Evolutionary conservation across 2,113 vertebrate species (phyloP).

Genomic region (Chaetops frenatus): DNA sequence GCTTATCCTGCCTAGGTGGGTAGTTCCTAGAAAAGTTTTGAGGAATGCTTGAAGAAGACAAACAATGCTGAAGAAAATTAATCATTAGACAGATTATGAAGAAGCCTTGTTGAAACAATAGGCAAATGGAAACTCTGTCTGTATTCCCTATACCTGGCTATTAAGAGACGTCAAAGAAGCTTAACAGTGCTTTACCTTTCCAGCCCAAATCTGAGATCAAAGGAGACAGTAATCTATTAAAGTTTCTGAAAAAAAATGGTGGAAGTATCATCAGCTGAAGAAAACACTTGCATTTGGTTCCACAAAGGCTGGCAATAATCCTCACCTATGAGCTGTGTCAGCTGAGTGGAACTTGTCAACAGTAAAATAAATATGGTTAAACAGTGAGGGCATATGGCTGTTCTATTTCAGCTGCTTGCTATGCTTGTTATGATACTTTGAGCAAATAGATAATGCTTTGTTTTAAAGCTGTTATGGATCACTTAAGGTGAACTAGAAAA

Average conservation of each 20-base stretch:
- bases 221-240: neutral
- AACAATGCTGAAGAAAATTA: neutral
- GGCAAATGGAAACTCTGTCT: neutral
- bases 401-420: neutral
- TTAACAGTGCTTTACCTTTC: neutral
- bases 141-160: neutral
- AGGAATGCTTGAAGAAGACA: neutral
- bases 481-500: neutral
- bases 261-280: neutral
- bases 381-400: neutral
- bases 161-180: neutral
- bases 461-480: neutral
- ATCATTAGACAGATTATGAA: neutral
- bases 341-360: neutral
- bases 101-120: neutral
- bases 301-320: neutral
- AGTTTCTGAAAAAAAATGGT: neutral
- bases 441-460: neutral
- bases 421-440: neutral
- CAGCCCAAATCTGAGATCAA: neutral
- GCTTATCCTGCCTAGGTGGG: neutral
- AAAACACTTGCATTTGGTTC: neutral
- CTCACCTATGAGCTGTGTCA: neutral
- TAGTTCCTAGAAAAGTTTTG: neutral
- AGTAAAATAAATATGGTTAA: neutral